Evolutionary conservation across 2,797 vertebrate genomes (phyloP).

Genomic region (Cyprinodon diabolis): DNA sequence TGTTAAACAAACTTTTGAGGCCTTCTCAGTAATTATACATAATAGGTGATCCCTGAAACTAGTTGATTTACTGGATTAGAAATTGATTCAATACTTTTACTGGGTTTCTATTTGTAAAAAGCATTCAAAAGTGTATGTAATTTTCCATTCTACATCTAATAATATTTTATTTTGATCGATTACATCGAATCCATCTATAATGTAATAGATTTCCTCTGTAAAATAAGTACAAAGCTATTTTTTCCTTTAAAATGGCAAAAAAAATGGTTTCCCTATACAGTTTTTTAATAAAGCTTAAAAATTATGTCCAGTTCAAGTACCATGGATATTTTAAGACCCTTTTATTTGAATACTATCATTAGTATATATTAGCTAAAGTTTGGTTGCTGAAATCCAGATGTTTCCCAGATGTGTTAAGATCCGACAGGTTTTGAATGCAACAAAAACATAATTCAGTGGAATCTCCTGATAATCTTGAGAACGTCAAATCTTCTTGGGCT

Average conservation of each 20-base stretch:
- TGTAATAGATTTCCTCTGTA: neutral
- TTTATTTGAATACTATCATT: too few relatives aligned
- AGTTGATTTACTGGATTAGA: neutral
- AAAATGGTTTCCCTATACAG: neutral
- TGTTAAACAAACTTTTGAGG: too few relatives aligned
- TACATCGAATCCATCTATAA: neutral
- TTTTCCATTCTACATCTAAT: neutral
- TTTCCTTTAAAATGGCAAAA: neutral
- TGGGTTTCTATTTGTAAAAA: neutral
- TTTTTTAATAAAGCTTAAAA: too few relatives aligned
- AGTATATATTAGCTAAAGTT: too few relatives aligned
- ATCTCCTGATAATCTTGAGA: neutral
- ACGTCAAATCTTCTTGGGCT: neutral
- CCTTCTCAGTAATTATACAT: too few relatives aligned
- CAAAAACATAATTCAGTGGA: neutral
- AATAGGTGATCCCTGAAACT: too few relatives aligned
- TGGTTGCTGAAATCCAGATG: neutral
- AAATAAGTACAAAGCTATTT: neutral
- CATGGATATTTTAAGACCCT: too few relatives aligned
- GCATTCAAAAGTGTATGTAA: neutral
- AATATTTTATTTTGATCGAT: neutral
- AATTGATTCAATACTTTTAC: neutral
- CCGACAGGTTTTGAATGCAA: neutral
- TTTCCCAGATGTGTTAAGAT: neutral
- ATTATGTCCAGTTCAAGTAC: too few relatives aligned